Evolutionary conservation across 2,888 invertebrate genomes (phyloP), one percentile per base, ranked within the genome.

Genomic region (Gisinianus flammeolus): DNA sequence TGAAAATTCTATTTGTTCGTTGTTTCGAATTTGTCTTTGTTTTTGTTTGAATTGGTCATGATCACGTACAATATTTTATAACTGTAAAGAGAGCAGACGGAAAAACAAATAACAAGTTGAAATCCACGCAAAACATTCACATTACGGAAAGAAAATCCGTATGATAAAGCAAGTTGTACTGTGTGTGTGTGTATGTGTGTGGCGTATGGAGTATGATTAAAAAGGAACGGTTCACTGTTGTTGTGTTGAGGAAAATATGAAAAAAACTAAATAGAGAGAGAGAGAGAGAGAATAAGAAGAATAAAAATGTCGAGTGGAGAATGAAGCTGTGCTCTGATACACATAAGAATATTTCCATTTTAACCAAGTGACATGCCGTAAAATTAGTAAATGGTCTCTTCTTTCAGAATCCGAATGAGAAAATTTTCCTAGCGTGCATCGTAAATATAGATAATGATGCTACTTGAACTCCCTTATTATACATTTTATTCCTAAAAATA

Each of bases 301-400:
- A 26, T 28, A 62, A 26, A 24, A 62, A 22, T 26, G 62, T 62
- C 62, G 26, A 28, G 62, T 54, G 5, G 54, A 62, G 16, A 62
- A 62, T 62, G 62, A 54, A 22, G 54, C 75, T 54, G 19, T 76
- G 76, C 76, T 76, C 76, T 76, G 62, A 76, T 76, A 76, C 68
- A 76, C 73, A 67, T 67, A 67, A 67, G 35, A 26, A 62, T 68
- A 33, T 69, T 76, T 68, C 56, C 56, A 71, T 66, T n/a, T 52
- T 12, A 26, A 28, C 22, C 80, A 81, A 83, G 82, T 82, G 83
- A 82, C 83, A 83, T 79, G 81, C 82, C 82, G 81, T 81, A 80
- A 80, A 83, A 83, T 83, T 82, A 79, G 81, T 80, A 82, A 83
- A 83, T 83, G 77, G 79, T 76, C 79, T 80, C 77, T 79, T 77